Base-by-base conservation (phyloP, 2,888 invertebrate genomes). In the Petrophora chlorosata region DNA sequence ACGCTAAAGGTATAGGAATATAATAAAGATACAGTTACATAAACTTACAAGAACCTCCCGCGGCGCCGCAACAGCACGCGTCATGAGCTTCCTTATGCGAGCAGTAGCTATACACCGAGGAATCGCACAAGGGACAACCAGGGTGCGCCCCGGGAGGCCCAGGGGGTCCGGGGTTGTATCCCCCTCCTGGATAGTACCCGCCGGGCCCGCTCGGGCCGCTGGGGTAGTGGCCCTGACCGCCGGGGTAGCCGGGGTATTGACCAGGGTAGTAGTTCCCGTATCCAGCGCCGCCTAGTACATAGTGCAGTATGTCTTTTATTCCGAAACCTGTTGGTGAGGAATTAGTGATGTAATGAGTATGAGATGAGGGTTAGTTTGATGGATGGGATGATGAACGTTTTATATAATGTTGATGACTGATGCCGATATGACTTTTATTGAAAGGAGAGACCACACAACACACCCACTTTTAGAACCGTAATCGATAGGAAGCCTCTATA, bases 21-120 rank as follows among this genome's bases (percentile, higher is more conserved):
- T n/a, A n/a, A n/a, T n/a, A n/a, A n/a, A n/a, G n/a, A n/a, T n/a
- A n/a, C n/a, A n/a, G n/a, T 1, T 19, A 29, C 36, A 7, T 8
- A 58, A 67, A 87, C 88, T 89, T 61, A 91, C 91, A 88, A 13
- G 72, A 70, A 39, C 74, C 66, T 66, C 91, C 85, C 58, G n/a
- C n/a, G n/a, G n/a, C n/a, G n/a, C 92, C 91, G 63, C 95, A 95
- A 71, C 95, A 95, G 71, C 95, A 95, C 0, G 94, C 92, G 69
- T 95, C 95, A 65, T 95, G 95, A 3, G 93, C 88, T 46, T 95
- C 87, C 79, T 95, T 95, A 49, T 94, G 92, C 0, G 92, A 93
- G 72, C 95, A 95, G 76, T 95, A 95, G 61, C 93, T 92, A 76
- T 93, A 95, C 3, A 95, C 95, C 0, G 95, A 95, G 0, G 94